Evolutionary conservation across 2,113 vertebrate species (phyloP).

Genomic region (Ploceus nigricollis): DNA sequence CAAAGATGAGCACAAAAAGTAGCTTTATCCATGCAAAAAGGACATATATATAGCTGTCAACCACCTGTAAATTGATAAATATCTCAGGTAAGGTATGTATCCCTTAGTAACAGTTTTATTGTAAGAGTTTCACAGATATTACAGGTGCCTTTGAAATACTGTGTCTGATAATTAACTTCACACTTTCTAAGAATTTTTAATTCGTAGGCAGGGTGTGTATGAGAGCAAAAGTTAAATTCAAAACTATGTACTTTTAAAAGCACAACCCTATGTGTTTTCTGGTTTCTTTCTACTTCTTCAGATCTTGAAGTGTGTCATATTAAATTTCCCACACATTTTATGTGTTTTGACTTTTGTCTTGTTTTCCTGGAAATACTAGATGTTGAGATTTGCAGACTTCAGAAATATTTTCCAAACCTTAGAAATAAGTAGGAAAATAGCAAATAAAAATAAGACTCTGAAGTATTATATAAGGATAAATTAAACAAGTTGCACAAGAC

Average conservation of each 20-base stretch:
- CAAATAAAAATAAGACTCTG: not conserved
- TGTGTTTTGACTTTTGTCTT: not conserved
- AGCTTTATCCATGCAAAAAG: not conserved
- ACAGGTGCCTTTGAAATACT: accelerated
- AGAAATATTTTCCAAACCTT: not conserved
- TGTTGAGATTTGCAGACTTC: not conserved
- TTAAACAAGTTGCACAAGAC: not conserved
- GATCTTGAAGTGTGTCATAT: not conserved
- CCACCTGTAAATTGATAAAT: not conserved
- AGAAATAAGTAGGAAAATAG: not conserved
- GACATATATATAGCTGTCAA: not conserved
- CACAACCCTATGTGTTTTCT: not conserved
- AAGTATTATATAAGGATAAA: not conserved
- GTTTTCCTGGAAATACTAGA: not conserved
- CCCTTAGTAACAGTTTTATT: not conserved
- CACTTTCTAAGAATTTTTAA: not conserved
- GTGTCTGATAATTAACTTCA: not conserved
- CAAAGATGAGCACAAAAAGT: not conserved
- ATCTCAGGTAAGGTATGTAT: not conserved
- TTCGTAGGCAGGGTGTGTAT: not conserved
- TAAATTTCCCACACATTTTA: not conserved
- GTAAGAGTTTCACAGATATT: not conserved
- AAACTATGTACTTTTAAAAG: not conserved
- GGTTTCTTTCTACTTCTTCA: not conserved
- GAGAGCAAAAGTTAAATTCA: not conserved